A percentile compares a stretch with the other conserved stretches of the same genome.
Evolutionary conservation across 2,888 invertebrate genomes (phyloP).

Genomic region (Philopedon plagiatum): DNA sequence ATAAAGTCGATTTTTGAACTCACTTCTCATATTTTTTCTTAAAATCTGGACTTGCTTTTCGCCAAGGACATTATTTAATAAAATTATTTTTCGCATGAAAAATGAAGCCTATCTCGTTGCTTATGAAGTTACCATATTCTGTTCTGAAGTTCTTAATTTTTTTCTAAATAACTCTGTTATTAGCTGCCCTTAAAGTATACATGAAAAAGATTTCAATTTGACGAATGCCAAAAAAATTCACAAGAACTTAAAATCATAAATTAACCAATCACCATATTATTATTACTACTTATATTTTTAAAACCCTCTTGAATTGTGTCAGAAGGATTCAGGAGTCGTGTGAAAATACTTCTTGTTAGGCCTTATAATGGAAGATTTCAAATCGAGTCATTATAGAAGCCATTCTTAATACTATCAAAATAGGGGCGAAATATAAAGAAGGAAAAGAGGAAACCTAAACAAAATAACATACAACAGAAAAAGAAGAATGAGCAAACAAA

Average conservation of each 20-base stretch:
- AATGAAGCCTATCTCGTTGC: too few relatives aligned
- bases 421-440: slow-evolving; percentile 44
- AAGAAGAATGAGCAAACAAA: slow-evolving; percentile 46
- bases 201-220: background rate
- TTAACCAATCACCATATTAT: slow-evolving; percentile 15
- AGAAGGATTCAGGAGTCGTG: slow-evolving; percentile 34
- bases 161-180: too few relatives aligned
- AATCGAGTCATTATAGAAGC: slow-evolving; percentile 47
- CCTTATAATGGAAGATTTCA: slow-evolving; percentile 44
- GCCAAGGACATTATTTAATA: too few relatives aligned
- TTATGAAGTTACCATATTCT: too few relatives aligned
- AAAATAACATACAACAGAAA: slow-evolving; percentile 38
- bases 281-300: slow-evolving; percentile 15
- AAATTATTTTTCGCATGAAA: too few relatives aligned
- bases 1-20: too few relatives aligned
- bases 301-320: slow-evolving; percentile 10
- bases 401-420: slow-evolving; percentile 47
- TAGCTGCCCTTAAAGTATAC: too few relatives aligned
- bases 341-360: slow-evolving; percentile 40
- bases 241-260: background rate
- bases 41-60: too few relatives aligned
- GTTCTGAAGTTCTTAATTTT: too few relatives aligned
- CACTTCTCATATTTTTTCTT: too few relatives aligned
- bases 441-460: slow-evolving; percentile 42
- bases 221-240: background rate